phyloP scores from a whole-genome alignment of 1,140 invertebrate species.

The Solen grandis region DNA sequence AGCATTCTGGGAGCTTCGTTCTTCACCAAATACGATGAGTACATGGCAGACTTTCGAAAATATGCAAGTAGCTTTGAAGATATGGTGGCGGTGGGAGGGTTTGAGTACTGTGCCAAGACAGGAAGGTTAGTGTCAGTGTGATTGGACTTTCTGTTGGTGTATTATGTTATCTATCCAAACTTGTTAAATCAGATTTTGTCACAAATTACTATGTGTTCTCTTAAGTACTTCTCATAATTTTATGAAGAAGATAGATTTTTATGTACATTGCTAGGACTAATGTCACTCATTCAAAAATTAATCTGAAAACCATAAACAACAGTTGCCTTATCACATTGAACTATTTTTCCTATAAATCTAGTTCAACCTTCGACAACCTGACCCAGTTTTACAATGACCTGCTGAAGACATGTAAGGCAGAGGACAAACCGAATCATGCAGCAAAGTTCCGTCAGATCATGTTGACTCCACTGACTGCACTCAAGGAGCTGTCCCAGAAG shows the following conservation, averaged over 20 bases:
- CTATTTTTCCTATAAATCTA: too few relatives aligned
- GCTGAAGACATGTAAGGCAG: constrained; percentile 44
- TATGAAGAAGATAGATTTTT: too few relatives aligned
- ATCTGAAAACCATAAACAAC: too few relatives aligned
- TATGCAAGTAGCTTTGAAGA: constrained; percentile 89
- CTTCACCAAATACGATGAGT: constrained; percentile 87
- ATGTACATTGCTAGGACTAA: too few relatives aligned
- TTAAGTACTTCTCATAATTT: too few relatives aligned
- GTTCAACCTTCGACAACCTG: constrained; percentile 39
- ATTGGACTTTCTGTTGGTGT: too few relatives aligned
- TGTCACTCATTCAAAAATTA: too few relatives aligned
- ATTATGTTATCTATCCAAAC: too few relatives aligned
- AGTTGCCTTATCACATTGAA: too few relatives aligned
- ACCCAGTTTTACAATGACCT: constrained; percentile 34
- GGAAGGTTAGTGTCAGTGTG: constrained; percentile 65
- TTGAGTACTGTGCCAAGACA: constrained; percentile 84
- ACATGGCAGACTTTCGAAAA: constrained; percentile 86
- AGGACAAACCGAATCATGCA: constrained; percentile 58
- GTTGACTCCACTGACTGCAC: constrained; percentile 64
- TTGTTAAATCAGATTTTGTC: too few relatives aligned
- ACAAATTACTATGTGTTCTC: too few relatives aligned
- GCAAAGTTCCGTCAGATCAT: constrained; percentile 63
- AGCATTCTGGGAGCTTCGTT: constrained; percentile 86
- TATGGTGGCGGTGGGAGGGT: constrained; percentile 87
- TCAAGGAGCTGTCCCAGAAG: constrained; percentile 62